These are phyloP conservation scores for Phortica magna DNA, from an alignment of 2,888 invertebrate genomes.

Conservation along the genomic window DNA sequence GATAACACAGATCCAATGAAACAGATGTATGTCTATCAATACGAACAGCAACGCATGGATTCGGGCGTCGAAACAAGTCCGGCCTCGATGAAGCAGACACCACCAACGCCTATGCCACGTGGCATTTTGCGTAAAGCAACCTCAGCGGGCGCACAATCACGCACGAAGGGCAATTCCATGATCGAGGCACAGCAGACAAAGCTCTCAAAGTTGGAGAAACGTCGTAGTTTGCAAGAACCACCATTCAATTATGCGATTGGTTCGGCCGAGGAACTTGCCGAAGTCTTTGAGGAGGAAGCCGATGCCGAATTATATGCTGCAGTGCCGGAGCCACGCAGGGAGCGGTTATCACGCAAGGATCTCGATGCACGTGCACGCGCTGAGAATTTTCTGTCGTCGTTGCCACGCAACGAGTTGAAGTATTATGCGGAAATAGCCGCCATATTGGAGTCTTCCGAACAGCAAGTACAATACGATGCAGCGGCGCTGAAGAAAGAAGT, in stretches of 20 bases:
- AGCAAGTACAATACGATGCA: conserved; percentile 74
- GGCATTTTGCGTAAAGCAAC: conserved; percentile 75
- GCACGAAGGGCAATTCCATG: conserved; percentile 87
- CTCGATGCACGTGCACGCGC: conserved; percentile 76
- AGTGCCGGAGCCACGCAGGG: conserved; percentile 60
- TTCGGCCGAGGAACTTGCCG: conserved; percentile 74
- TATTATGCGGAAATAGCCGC: conserved; percentile 78
- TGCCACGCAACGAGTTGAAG: conserved; percentile 78
- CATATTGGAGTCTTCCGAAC: conserved; percentile 75
- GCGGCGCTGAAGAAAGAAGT: conserved; percentile 78
- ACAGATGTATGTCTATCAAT: conserved; percentile 87
- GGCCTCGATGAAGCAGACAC: conserved; percentile 79
- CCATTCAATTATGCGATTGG: conserved; percentile 79
- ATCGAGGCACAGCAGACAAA: conserved; percentile 82
- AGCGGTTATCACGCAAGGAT: conserved; percentile 76
- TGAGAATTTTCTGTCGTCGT: conserved; percentile 75
- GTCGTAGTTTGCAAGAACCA: conserved; percentile 88
- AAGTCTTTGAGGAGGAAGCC: conserved; percentile 76
- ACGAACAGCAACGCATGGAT: conserved; percentile 86
- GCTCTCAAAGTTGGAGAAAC: conserved; percentile 80
- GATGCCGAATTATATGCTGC: conserved; percentile 42
- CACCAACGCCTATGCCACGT: conserved; percentile 81
- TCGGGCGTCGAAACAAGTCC: conserved; percentile 78
- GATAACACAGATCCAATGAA: conserved; percentile 77
- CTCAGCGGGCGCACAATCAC: conserved; percentile 62